These are phyloP conservation scores for Macrosteles quadrilineatus DNA, from an alignment of 1,140 invertebrate species.

Conservation along the genomic window DNA sequence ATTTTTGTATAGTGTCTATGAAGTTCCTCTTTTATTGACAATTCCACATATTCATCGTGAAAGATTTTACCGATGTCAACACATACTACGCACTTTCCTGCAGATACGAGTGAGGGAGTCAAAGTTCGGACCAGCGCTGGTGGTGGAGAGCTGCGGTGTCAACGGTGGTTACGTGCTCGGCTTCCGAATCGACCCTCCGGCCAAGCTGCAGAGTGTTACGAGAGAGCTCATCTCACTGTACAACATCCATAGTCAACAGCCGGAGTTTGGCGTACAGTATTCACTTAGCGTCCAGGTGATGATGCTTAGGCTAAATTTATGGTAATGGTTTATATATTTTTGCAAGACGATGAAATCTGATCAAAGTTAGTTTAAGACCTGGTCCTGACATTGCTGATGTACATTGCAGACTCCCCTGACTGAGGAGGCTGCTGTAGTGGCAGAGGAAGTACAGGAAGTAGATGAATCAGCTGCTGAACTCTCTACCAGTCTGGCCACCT, in stretches of 20 bases:
- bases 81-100: too few relatives aligned
- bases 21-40: too few relatives aligned
- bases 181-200: conserved; percentile 88
- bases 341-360: too few relatives aligned
- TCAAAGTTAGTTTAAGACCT: too few relatives aligned
- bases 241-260: conserved; percentile 78
- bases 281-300: conserved; percentile 41
- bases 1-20: too few relatives aligned
- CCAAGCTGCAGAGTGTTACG: conserved; percentile 75
- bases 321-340: too few relatives aligned
- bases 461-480: conserved; percentile 58
- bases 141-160: conserved; percentile 82
- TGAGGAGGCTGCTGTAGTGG: conserved; percentile 35
- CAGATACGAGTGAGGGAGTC: conserved; percentile 89
- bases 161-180: conserved; percentile 92
- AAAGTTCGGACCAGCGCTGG: conserved; percentile 94
- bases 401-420: conserved; percentile 33
- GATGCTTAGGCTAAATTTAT: too few relatives aligned
- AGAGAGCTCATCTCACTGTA: conserved; percentile 84
- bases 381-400: too few relatives aligned
- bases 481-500: conserved; percentile 76
- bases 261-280: conserved; percentile 89
- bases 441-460: conserved; percentile 68
- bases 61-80: too few relatives aligned
- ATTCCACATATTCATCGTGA: too few relatives aligned